Percentiles rank a stretch among this genome's conserved stretches.
These are phyloP conservation scores for Nemapogon koenigi DNA, from an alignment of 2,888 invertebrate genomes.

Conservation along the genomic window DNA sequence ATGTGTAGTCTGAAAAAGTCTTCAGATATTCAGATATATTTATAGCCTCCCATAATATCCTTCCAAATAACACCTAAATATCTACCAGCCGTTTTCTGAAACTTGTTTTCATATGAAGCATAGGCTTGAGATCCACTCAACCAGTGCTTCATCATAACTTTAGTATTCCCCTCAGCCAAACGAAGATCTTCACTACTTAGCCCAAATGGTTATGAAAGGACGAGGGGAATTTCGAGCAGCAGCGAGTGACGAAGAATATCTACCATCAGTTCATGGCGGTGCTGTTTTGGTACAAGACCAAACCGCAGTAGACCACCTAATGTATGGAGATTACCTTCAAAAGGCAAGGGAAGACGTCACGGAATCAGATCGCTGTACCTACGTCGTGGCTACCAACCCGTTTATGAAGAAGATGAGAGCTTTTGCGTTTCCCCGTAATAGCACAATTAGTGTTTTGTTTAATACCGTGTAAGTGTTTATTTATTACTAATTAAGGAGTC, in stretches of 20 bases:
- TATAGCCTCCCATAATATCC: too few relatives aligned
- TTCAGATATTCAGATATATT: too few relatives aligned
- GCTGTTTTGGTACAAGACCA: conserved; percentile 70
- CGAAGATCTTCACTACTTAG: conserved; percentile 43
- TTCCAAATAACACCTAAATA: too few relatives aligned
- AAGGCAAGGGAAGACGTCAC: conserved; percentile 62
- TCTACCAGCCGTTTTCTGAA: too few relatives aligned
- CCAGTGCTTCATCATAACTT: too few relatives aligned
- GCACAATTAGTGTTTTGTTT: conserved; percentile 66
- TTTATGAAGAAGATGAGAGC: conserved; percentile 72
- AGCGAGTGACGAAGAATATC: conserved; percentile 26
- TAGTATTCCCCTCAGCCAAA: too few relatives aligned
- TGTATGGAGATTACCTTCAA: conserved; percentile 73
- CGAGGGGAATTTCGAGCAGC: conserved; percentile 41
- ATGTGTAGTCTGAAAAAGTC: too few relatives aligned
- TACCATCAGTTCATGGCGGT: conserved; percentile 34
- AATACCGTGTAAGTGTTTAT: conserved; percentile 71
- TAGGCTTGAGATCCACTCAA: too few relatives aligned
- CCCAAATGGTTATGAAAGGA: conserved; percentile 42
- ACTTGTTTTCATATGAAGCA: too few relatives aligned
- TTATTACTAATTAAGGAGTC: not conserved
- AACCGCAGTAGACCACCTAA: conserved; percentile 70
- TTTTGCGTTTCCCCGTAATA: conserved; percentile 73
- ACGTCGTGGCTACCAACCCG: conserved; percentile 74
- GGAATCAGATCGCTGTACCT: conserved; percentile 75